Conservation (phyloP, 2,888 invertebrate genomes). For the Quadriops clusia region DNA sequence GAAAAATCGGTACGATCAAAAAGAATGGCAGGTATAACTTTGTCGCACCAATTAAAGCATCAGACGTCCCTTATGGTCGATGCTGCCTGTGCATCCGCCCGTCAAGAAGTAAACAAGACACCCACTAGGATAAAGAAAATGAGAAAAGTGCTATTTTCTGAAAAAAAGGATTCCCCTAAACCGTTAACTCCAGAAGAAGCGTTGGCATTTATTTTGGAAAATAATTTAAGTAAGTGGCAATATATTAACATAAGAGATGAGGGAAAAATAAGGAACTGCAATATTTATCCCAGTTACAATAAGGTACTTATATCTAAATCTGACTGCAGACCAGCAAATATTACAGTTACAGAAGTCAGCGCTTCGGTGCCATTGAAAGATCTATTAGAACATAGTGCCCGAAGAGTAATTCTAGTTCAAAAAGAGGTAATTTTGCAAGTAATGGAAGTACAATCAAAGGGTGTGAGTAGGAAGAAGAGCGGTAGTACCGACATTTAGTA, state of each 20-base stretch:
- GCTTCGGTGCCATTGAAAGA: constrained; percentile 5
- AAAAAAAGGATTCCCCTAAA: constrained; percentile 1
- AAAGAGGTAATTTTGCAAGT: constrained; percentile 5
- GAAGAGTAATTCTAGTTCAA: constrained; percentile 1
- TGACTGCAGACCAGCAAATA: constrained; percentile 7
- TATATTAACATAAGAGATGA: background rate
- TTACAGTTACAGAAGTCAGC: constrained; percentile 1
- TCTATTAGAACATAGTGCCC: constrained; percentile 7
- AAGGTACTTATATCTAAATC: constrained; percentile 1
- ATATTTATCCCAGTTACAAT: background rate
- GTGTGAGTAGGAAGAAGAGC: no score
- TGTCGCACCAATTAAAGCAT: no score
- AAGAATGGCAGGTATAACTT: no score
- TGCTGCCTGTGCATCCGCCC: no score
- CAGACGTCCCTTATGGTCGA: no score
- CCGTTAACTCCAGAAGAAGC: background rate
- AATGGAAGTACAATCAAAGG: no score
- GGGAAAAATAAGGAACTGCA: background rate
- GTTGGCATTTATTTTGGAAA: constrained; percentile 1
- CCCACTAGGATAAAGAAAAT: constrained; percentile 6
- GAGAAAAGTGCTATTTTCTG: background rate
- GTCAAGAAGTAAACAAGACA: constrained; percentile 3
- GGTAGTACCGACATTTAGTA: no score
- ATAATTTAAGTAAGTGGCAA: background rate
- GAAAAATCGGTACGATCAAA: no score